Conservation (phyloP, 2,113 vertebrate genomes). For the Dermatemys mawii region DNA sequence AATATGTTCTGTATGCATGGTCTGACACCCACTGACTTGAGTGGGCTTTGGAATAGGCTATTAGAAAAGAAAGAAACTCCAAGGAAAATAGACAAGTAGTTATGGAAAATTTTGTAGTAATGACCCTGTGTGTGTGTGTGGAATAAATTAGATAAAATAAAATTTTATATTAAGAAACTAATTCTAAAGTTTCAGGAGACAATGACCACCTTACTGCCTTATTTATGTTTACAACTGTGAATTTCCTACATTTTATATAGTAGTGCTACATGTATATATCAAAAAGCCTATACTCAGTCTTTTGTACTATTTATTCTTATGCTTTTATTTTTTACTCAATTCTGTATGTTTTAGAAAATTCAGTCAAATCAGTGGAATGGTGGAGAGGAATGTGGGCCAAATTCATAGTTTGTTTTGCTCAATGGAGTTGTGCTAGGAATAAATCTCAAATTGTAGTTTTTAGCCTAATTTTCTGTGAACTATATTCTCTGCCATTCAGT, state of each 20-base stretch:
- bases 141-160: background rate
- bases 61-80: background rate
- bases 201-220: background rate
- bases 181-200: background rate
- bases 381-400: background rate
- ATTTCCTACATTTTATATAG: background rate
- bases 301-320: background rate
- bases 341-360: background rate
- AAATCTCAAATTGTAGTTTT: background rate
- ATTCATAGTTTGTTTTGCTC: background rate
- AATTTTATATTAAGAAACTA: background rate
- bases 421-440: background rate
- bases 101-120: background rate
- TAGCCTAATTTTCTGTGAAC: too few relatives aligned
- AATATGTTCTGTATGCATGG: background rate
- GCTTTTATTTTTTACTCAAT: background rate
- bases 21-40: background rate
- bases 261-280: background rate
- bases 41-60: background rate
- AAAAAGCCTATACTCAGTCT: background rate
- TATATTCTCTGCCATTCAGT: background rate
- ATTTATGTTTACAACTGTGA: background rate
- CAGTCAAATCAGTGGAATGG: background rate
- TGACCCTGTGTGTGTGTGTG: background rate
- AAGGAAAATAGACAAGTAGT: background rate